Conservation (phyloP, 1,140 invertebrate genomes). For the Aphelinus certus region DNA sequence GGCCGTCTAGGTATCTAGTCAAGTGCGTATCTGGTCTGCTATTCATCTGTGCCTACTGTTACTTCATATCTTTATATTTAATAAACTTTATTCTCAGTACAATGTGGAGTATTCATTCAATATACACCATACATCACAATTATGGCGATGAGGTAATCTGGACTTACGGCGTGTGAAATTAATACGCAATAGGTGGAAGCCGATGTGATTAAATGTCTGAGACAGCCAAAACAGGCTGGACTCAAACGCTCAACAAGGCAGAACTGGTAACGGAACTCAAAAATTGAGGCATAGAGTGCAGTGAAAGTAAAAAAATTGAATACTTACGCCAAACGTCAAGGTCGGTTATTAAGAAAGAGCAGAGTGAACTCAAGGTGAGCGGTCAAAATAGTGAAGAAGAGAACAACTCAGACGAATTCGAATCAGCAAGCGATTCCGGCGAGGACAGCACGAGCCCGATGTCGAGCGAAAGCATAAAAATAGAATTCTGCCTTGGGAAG, state of each 20-base stretch:
- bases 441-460: background rate
- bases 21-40: no score
- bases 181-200: no score
- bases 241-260: conserved; percentile 8
- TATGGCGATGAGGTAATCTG: no score
- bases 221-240: background rate
- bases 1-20: no score
- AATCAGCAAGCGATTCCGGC: background rate
- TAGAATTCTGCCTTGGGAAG: conserved; percentile 23
- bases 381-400: background rate
- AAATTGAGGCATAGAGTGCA: background rate
- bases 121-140: no score
- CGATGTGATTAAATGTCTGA: background rate
- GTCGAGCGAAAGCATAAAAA: background rate
- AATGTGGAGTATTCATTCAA: no score
- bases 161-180: no score
- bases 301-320: conserved; percentile 2
- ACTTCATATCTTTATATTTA: no score
- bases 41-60: no score
- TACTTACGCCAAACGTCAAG: background rate
- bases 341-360: background rate
- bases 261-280: background rate
- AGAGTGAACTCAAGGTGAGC: background rate
- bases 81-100: no score
- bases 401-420: background rate